Conservation (phyloP, 1,140 invertebrate genomes). For the Drosophila navojoa region DNA sequence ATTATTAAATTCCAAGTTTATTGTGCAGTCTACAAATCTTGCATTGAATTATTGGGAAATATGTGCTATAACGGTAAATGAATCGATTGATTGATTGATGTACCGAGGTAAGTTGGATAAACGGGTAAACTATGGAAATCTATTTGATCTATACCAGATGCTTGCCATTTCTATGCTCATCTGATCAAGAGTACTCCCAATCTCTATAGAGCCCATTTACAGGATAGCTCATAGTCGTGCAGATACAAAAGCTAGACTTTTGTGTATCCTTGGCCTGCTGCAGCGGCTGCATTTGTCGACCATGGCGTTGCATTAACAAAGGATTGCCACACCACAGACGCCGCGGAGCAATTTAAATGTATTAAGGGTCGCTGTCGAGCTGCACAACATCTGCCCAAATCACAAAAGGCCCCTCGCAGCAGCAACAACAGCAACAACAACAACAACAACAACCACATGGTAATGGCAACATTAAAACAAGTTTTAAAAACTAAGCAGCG, state of each 20-base stretch:
- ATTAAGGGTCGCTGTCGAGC: conserved; percentile 54
- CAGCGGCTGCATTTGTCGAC: conserved; percentile 6
- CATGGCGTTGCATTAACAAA: conserved; percentile 38
- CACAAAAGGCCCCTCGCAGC: conserved; percentile 50
- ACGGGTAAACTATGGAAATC: too few relatives aligned
- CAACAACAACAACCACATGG: conserved; percentile 24
- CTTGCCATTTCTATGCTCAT: too few relatives aligned
- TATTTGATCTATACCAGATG: too few relatives aligned
- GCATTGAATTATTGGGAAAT: too few relatives aligned
- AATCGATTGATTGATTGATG: too few relatives aligned
- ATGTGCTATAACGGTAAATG: too few relatives aligned
- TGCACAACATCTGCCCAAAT: conserved; percentile 49
- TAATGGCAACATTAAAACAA: conserved; percentile 68
- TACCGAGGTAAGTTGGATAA: too few relatives aligned
- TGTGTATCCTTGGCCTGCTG: background rate
- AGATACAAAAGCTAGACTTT: background rate
- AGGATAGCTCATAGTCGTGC: background rate
- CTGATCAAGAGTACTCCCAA: too few relatives aligned
- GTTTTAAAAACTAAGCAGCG: conserved; percentile 72
- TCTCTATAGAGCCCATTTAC: background rate
- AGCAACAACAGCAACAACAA: conserved; percentile 39
- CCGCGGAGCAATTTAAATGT: conserved; percentile 63
- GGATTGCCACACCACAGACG: conserved; percentile 36
- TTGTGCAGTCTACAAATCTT: too few relatives aligned
- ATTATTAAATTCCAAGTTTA: too few relatives aligned